Base-by-base conservation (phyloP, 2,888 invertebrate species). In the Himalopsyche anomala region DNA sequence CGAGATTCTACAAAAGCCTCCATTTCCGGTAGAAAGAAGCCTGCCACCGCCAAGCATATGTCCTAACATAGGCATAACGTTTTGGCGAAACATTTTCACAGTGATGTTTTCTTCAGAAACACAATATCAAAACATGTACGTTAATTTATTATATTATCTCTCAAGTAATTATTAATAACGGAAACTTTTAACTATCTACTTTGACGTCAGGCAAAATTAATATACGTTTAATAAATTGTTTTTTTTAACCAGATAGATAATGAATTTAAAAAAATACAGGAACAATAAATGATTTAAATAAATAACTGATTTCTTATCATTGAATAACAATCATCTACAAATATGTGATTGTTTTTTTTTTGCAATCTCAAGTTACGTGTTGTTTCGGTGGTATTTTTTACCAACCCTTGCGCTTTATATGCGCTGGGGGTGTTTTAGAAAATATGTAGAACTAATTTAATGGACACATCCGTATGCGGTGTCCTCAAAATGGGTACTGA, bases 11-110 rank as follows among this genome's bases (percentile, higher is more conserved):
- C 42, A 83, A 56, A 85, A 83, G 9, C 80, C 56, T 80, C 83
- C 85, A 80, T 83, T 85, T 83, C 85, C 83, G 55, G 83, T 83
- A 17, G 83, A 38, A 56, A 85, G 56, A 28, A 85, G 74, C 83
- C 80, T 83, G 6, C 82, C 85, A 74, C 83, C 80, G 36, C n/a
- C 42, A 11, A 85, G 82, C 38, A 85, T 62, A 38, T 80, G 62
- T 56, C 80, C 80, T 62, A 56, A 74, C 19, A 62, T 9, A n/a
- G 19, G 62, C 19, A 62, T 62, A 19, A 62, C 62, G 62, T 62
- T 62, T 62, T 62, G 62, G 2, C 62, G 62, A 19, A 62, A 62
- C 62, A 62, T 62, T 62, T 62, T 62, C 62, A 62, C 62, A 19
- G 5, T 8, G 19, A 28, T 19, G 51, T 51, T 51, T 51, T 51